Base-by-base conservation (phyloP, 1,140 invertebrate species). In the Sycophila sp. region DNA sequence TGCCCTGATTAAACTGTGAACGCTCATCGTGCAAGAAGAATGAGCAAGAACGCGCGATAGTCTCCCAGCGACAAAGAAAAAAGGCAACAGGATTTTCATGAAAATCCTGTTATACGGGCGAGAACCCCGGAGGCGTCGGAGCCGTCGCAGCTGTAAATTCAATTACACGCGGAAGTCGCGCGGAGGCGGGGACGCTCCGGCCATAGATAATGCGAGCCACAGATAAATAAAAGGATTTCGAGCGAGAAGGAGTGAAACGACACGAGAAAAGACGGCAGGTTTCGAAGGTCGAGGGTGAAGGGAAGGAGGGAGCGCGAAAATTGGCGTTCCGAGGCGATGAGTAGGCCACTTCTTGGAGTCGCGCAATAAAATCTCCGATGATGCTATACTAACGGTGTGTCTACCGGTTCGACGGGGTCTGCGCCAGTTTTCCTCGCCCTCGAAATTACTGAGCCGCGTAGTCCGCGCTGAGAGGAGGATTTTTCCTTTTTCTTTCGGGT, bases 151-250 rank as follows among this genome's bases (percentile, higher is more conserved):
- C 28, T 19, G 51, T 32, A 32, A 32, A 55, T 55, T 55, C n/a
- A 55, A 55, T 55, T 55, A 55, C 28, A 55, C 13, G 22, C 51
- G 51, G 51, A 55, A 55, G 51, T 34, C 51, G 51, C 51, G 15
- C 24, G 2, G n/a, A n/a, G n/a, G n/a, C n/a, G n/a, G n/a, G n/a
- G n/a, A n/a, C n/a, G n/a, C n/a, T n/a, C n/a, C n/a, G n/a, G n/a
- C n/a, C n/a, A n/a, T n/a, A n/a, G n/a, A n/a, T n/a, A n/a, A n/a
- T n/a, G n/a, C n/a, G n/a, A n/a, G n/a, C n/a, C 38, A 15, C 8
- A 8, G 1, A 8, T 13, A 40, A 15, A 40, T 40, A 15, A 11
- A 0, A 8, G 5, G n/a, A n/a, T 40, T 15, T 15, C n/a, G n/a
- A 15, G 8, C 38, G 38, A 40, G 38, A n/a, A 40, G 38, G n/a